A percentile compares a stretch with the other conserved stretches of the same genome.
Evolutionary conservation across 2,888 invertebrate species (phyloP).

Genomic region (Sphaerophoria rueppellii): DNA sequence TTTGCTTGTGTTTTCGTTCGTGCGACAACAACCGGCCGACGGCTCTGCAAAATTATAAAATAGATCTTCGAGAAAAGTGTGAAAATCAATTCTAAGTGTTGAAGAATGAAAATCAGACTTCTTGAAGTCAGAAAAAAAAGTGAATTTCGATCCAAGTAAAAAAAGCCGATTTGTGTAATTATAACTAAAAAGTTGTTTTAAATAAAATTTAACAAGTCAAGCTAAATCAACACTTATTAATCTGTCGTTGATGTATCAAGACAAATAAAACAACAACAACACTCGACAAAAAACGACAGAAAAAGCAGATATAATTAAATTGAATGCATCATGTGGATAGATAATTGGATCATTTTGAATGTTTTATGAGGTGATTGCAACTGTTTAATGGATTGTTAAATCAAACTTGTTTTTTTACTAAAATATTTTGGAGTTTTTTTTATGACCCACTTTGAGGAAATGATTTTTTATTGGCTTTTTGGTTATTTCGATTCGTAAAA

Average conservation of each 20-base stretch:
- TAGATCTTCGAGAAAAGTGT: too few relatives aligned
- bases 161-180: background rate
- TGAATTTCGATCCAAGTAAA: too few relatives aligned
- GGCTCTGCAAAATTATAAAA: background rate
- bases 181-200: constrained; percentile 15
- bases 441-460: constrained; percentile 35
- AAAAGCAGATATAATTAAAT: constrained; percentile 17
- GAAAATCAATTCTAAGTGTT: too few relatives aligned
- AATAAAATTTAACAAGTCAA: constrained; percentile 17
- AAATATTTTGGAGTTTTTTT: background rate
- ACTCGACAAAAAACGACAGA: background rate
- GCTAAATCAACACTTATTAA: constrained; percentile 10
- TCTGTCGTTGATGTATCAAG: constrained; percentile 4
- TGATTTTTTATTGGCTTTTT: constrained; percentile 10
- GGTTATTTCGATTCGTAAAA: background rate
- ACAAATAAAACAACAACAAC: background rate
- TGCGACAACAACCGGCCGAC: constrained; percentile 12
- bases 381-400: constrained; percentile 40
- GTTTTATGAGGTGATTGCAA: constrained; percentile 59
- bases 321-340: constrained; percentile 47
- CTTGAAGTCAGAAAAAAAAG: too few relatives aligned
- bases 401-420: constrained; percentile 23
- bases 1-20: background rate
- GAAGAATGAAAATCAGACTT: too few relatives aligned
- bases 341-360: constrained; percentile 47